Base-by-base conservation (phyloP, 2,888 invertebrate genomes). In the Notocelia uddmanniana region DNA sequence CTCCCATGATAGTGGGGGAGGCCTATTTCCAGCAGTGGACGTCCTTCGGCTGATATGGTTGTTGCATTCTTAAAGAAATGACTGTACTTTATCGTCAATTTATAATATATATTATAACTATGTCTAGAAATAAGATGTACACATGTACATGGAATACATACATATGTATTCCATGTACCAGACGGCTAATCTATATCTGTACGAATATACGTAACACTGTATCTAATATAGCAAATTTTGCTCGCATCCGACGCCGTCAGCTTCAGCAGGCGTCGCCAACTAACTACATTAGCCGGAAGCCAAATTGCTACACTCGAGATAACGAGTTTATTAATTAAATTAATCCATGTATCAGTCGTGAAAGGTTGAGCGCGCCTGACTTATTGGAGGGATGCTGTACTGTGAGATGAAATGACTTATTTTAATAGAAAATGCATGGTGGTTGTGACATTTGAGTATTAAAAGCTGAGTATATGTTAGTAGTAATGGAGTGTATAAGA, bases 311-410 rank as follows among this genome's bases (percentile, higher is more conserved):
- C 64, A 74, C 75, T 75, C 68, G 41, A 72, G 71, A 72, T 75
- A 75, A 75, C 74, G 71, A 74, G 62, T 63, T 75, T 74, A 75
- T 75, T 74, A 75, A 75, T 74, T 71, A 52, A 71, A 75, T 75
- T 74, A 73, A 73, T 68, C 69, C 70, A 64, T 31, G 60, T 67
- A 67, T 71, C 64, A 50, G 62, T 31, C 64, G 31, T 64, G 64
- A 60, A 71, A 67, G 67, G 71, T 67, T 71, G 71, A 59, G 59
- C 59, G 52, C 48, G 52, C 52, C 71, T 71, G 71, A 70, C 64
- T 57, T 55, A 54, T 54, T 69, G 57, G 48, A 57, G 60, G 69
- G 55, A 57, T 37, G 69, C 15, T 50, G 15, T 11, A 21, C 11
- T 52, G 15, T 6, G 21, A 34, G 21, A 23, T 18, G 8, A 45